These are phyloP conservation scores for Cyprinodon brontotheroides DNA, from an alignment of 2,113 vertebrate genomes.

Conservation along the genomic window DNA sequence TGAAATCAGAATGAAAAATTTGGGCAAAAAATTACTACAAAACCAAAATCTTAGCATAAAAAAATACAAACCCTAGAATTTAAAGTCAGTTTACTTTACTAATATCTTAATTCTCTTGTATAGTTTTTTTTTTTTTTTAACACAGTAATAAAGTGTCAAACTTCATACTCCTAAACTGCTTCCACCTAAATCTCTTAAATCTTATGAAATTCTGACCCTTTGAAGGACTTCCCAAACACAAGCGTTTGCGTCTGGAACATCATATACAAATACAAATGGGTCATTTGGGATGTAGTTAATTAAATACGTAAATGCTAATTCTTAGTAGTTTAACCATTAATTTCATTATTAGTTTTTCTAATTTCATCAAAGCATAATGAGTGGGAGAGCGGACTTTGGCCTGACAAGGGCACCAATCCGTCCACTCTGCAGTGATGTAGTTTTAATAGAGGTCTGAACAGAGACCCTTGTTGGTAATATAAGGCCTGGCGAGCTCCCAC, in stretches of 20 bases:
- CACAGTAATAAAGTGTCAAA: too few relatives aligned
- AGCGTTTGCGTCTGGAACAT: too few relatives aligned
- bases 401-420: slow-evolving; percentile 59
- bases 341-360: slow-evolving; percentile 44
- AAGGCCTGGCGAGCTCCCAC: slow-evolving; percentile 58
- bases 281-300: background rate
- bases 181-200: background rate
- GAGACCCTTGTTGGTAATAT: slow-evolving; percentile 72
- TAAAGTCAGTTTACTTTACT: too few relatives aligned
- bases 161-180: background rate
- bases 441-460: slow-evolving; percentile 69
- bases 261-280: background rate
- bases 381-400: slow-evolving; percentile 59
- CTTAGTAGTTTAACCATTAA: slow-evolving; percentile 1
- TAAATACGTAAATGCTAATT: slow-evolving; percentile 7
- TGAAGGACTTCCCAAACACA: background rate
- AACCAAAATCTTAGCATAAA: too few relatives aligned
- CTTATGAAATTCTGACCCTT: background rate
- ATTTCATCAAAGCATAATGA: slow-evolving; percentile 30
- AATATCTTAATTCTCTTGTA: too few relatives aligned
- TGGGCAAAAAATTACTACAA: too few relatives aligned
- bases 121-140: too few relatives aligned
- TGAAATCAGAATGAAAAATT: too few relatives aligned
- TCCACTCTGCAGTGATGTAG: slow-evolving; percentile 51
- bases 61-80: too few relatives aligned